Evolutionary conservation across 1,140 invertebrate species (phyloP).

Genomic region (Augochlora pura): DNA sequence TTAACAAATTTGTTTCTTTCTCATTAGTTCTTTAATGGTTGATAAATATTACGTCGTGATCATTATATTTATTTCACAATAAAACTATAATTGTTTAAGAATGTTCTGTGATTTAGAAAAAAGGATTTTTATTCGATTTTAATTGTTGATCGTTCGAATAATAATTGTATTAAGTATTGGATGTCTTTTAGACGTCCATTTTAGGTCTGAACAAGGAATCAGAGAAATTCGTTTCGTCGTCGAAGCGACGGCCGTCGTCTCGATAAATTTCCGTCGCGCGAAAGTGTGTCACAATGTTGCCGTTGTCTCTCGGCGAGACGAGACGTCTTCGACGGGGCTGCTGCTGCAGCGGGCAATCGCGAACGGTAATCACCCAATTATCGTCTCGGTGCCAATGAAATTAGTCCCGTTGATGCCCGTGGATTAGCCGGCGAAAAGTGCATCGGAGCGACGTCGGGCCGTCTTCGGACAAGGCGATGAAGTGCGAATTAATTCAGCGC

Average conservation of each 20-base stretch:
- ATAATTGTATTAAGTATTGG: no score
- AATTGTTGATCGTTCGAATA: no score
- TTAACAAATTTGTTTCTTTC: no score
- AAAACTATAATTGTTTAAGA: no score
- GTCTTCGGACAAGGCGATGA: slow-evolving; percentile 46
- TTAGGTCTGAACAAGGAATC: no score
- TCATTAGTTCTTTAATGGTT: no score
- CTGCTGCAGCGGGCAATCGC: slow-evolving; percentile 33
- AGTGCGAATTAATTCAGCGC: slow-evolving; percentile 61
- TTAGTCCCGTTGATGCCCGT: slow-evolving; percentile 40
- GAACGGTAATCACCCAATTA: slow-evolving; percentile 42
- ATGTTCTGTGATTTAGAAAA: no score
- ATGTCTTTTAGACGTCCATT: no score
- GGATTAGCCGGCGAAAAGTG: slow-evolving; percentile 28
- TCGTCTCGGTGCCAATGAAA: slow-evolving; percentile 45
- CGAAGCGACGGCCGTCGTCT: background rate
- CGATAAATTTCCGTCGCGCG: slow-evolving; percentile 7
- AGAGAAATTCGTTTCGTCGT: no score
- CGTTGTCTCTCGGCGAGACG: background rate
- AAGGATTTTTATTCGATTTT: no score
- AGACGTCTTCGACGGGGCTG: background rate
- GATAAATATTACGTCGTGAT: no score
- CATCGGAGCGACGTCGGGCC: slow-evolving; percentile 23
- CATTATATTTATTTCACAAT: no score
- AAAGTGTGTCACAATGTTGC: slow-evolving; percentile 5